Conservation (phyloP, 2,888 invertebrate species). For the Drosophila picticornis region DNA sequence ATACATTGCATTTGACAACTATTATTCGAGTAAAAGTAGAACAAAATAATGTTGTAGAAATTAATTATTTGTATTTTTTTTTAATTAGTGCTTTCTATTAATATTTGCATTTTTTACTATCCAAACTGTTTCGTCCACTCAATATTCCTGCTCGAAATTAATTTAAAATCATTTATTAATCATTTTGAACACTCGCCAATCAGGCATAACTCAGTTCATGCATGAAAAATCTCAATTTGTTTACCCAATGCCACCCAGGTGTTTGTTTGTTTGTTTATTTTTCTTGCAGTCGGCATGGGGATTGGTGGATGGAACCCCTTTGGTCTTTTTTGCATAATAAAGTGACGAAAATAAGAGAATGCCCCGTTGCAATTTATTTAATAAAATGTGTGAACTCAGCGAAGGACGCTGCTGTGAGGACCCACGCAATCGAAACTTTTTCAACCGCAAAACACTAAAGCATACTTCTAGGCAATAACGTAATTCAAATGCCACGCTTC, state of each 20-base stretch:
- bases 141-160: background rate
- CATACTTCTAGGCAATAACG: conserved; percentile 80
- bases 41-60: background rate
- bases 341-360: conserved; percentile 47
- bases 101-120: background rate
- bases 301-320: conserved; percentile 40
- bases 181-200: conserved; percentile 14
- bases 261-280: conserved; percentile 12
- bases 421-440: conserved; percentile 80
- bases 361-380: conserved; percentile 76
- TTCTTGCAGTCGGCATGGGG: conserved; percentile 27
- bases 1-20: background rate
- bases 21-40: background rate
- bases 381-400: conserved; percentile 63
- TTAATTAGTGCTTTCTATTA: background rate
- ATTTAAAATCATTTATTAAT: conserved; percentile 20
- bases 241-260: conserved; percentile 39
- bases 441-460: conserved; percentile 79
- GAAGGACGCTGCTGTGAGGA: conserved; percentile 36
- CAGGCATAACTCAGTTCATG: conserved; percentile 18
- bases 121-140: no score
- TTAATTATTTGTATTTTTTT: background rate
- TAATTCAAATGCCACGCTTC: conserved; percentile 64
- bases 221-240: conserved; percentile 52
- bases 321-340: conserved; percentile 67